Evolutionary conservation across 2,113 vertebrate genomes (phyloP), one percentile per base, ranked within the genome.

Genomic region (Carassius gibelio): DNA sequence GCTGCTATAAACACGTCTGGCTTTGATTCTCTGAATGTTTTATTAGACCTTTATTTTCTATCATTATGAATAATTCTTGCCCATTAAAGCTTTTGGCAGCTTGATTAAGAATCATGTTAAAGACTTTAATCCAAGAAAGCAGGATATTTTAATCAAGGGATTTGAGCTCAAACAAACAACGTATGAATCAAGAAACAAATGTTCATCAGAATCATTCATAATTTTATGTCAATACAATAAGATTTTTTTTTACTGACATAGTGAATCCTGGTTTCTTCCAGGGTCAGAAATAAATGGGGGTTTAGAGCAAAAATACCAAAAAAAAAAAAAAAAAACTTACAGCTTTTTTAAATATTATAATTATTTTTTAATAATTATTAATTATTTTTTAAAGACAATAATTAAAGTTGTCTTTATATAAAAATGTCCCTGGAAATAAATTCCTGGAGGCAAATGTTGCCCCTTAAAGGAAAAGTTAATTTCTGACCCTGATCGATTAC

Each of bases 61-160:
- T 42, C 57, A 85, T 80, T 74, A 85, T 81, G 68, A 81, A 85
- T 85, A 71, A 85, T 80, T 85, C 55, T 45, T 75, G 15, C 10
- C 61, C 36, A 69, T 61, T 77, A 85, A 21, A 71, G 50, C 9
- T 36, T 79, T 64, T 72, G 36, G 26, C 26, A 85, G 50, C 21
- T 64, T 52, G 45, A 84, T 62, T 30, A 55, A 55, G 23, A 79
- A 64, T 52, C 84, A 50, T 13, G 21, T 7, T 76, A 38, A 71
- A 85, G 19, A 85, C 61, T 68, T 64, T 82, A 85, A 87, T 82
- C 14, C 19, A 74, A 76, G 45, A 30, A 11, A 69, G 38, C 34
- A 14, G 36, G 52, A 71, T 19, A 38, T 64, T 82, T 57, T 10
- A 72, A 72, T 38, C 30, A 72, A 59, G 11, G 13, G 30, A 38